Evolutionary conservation across 2,113 vertebrate species (phyloP), one percentile per base, ranked within the genome.

Genomic region (Crocuta crocuta): DNA sequence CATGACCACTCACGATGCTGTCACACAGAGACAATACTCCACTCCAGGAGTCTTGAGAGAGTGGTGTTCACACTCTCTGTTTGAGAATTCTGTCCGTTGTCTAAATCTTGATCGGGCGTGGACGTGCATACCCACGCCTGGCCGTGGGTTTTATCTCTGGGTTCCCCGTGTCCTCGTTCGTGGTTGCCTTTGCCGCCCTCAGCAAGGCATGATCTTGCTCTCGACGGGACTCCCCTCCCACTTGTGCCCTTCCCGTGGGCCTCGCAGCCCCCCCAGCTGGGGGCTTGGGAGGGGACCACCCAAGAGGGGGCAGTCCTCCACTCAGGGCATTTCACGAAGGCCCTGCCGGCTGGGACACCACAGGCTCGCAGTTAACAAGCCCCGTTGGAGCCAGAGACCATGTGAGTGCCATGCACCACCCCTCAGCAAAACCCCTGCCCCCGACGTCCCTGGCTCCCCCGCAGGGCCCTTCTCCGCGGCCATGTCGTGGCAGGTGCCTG

Each of bases 311-410:
- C 5, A 7, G 8, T 21, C 48, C 24, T n/a, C 31, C 35, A 4
- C 76, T 48, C 39, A 53, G 50, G n/a, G 66, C 65, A 1, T n/a
- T 0, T 92, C 50, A 7, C 13, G 4, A 65, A 74, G 33, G 9
- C 0, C 43, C 81, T 80, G 4, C 71, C 28, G 4, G 9, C 73
- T 2, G 21, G 33, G 63, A 31, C 23, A 58, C 63, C 17, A 6
- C 10, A 31, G 26, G 33, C n/a, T 39, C 0, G 19, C 26, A 21
- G n/a, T 76, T 31, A 13, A 19, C 0, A 4, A 71, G 12, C 23
- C 76, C 39, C 15, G 0, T 0, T 1, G 11, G 6, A 45, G 6
- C 1, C 10, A 0, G 35, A n/a, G n/a, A 4, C 2, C 3, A 0
- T 10, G 23, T 28, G 19, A 6, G 68, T 26, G 2, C 58, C 0